Conservation (phyloP, 1,140 invertebrate species). For the Sycophaga agraensis region DNA sequence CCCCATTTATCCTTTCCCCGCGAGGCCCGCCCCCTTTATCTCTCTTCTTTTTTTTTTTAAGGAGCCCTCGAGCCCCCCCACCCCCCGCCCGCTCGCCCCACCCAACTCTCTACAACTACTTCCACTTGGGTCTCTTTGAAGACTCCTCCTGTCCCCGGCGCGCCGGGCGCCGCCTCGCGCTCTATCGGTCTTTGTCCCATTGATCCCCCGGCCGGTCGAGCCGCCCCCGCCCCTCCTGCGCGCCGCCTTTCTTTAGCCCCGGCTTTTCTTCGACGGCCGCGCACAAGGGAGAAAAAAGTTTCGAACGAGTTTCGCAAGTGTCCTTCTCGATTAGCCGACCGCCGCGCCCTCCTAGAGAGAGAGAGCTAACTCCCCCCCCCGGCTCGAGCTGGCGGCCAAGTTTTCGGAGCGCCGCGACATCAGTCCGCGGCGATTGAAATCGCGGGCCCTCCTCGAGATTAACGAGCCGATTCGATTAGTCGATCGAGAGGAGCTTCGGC, state of each 20-base stretch:
- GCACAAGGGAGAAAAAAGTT: too few species aligned
- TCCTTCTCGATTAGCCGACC: slow-evolving; percentile 31
- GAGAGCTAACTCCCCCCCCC: too few species aligned
- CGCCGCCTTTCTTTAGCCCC: too few species aligned
- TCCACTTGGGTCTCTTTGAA: not conserved
- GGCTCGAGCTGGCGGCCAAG: slow-evolving; percentile 5
- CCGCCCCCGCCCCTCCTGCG: not conserved
- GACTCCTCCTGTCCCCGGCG: not conserved
- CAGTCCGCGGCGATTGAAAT: slow-evolving; percentile 12
- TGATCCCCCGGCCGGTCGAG: not conserved
- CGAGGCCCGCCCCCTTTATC: too few species aligned
- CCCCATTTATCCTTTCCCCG: too few species aligned
- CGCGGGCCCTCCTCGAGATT: not conserved
- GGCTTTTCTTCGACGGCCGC: too few species aligned
- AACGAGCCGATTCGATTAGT: slow-evolving; percentile 12
- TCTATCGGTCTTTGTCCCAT: slow-evolving; percentile 5
- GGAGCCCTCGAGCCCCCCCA: too few species aligned
- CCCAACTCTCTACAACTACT: not conserved
- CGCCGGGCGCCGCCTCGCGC: too few species aligned
- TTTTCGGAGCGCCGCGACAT: slow-evolving; percentile 5
- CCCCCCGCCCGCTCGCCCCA: too few species aligned
- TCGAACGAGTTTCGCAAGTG: slow-evolving; percentile 27
- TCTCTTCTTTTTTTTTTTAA: too few species aligned
- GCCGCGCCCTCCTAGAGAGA: slow-evolving; percentile 16
- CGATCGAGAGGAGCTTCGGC: too few species aligned